These are phyloP conservation scores for Ophion costatus DNA, from an alignment of 2,888 invertebrate species.

Conservation along the genomic window DNA sequence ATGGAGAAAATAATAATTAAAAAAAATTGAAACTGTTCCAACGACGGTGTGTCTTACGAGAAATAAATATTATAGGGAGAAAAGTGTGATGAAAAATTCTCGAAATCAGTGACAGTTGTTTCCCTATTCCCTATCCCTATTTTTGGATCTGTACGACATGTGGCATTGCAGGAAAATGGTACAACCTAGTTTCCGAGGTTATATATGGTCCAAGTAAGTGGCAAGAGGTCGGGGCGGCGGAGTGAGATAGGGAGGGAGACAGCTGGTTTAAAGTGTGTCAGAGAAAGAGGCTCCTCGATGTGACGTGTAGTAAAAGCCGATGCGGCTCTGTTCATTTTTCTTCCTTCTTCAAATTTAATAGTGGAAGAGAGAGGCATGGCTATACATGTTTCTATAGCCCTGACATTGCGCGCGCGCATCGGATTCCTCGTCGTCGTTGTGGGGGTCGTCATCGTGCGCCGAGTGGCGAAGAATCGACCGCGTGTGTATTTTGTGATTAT, in stretches of 20 bases:
- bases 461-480: constrained; percentile 72
- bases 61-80: no score
- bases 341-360: constrained; percentile 16
- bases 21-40: no score
- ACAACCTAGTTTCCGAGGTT: constrained; percentile 69
- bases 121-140: no score
- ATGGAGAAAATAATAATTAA: no score
- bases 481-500: constrained; percentile 65
- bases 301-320: constrained; percentile 38
- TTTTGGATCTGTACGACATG: not conserved
- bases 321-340: constrained; percentile 27
- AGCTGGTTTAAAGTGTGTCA: constrained; percentile 60
- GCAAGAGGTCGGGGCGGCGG: not conserved
- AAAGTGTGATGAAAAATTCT: no score
- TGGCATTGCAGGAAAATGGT: constrained; percentile 54
- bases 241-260: constrained; percentile 24
- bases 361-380: constrained; percentile 65
- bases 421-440: constrained; percentile 19
- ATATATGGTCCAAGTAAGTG: constrained; percentile 31
- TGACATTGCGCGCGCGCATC: constrained; percentile 79
- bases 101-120: no score
- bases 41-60: no score
- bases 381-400: constrained; percentile 68
- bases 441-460: constrained; percentile 41
- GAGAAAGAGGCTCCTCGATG: constrained; percentile 61